Conservation (phyloP, 2,888 invertebrate genomes). For the Dicyrtoma fusca region DNA sequence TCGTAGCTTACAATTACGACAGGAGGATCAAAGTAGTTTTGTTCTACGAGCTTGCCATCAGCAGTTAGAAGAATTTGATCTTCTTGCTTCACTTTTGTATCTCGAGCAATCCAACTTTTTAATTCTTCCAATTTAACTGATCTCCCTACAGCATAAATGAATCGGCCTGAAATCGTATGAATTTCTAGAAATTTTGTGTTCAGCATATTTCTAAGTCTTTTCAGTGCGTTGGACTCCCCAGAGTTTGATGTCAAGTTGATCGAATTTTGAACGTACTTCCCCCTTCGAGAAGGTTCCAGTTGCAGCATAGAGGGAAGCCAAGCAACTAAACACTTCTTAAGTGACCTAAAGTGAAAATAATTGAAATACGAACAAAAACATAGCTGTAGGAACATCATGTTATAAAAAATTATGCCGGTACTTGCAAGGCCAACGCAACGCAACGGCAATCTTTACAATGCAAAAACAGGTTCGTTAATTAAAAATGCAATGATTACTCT, state of each 20-base stretch:
- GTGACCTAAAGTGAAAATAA: constrained; percentile 38
- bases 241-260: not conserved
- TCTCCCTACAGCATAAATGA: constrained; percentile 47
- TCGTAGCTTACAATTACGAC: too few relatives aligned
- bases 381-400: too few relatives aligned
- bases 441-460: too few relatives aligned
- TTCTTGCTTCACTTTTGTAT: constrained; percentile 40
- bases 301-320: constrained; percentile 55
- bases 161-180: constrained; percentile 40
- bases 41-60: too few relatives aligned
- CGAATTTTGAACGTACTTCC: constrained; percentile 43
- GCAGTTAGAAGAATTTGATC: constrained; percentile 51
- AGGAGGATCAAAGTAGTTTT: too few relatives aligned
- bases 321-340: constrained; percentile 50
- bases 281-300: constrained; percentile 48
- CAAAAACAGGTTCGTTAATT: too few relatives aligned
- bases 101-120: constrained; percentile 43
- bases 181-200: constrained; percentile 49
- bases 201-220: constrained; percentile 46
- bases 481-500: too few relatives aligned
- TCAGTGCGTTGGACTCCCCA: constrained; percentile 43
- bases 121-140: constrained; percentile 48
- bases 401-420: too few relatives aligned
- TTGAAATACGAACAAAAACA: too few relatives aligned
- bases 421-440: too few relatives aligned